Base-by-base conservation (phyloP, 35 echinoderm and acorn worm species). In the Strongylocentrotus purpuratus region DNA sequence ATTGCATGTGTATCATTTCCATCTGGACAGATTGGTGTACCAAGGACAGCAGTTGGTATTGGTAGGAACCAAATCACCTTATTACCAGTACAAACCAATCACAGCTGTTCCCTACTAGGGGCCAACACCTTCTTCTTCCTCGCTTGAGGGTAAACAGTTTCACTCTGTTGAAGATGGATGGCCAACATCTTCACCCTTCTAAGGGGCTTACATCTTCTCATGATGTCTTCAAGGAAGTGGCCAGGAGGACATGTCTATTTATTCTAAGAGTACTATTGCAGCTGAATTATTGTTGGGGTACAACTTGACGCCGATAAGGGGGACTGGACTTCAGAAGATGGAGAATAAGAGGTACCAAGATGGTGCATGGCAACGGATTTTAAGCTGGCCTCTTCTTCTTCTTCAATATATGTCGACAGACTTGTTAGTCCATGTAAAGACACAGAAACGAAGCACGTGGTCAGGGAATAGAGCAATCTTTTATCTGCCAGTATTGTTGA, bases 51-150 rank as follows among this genome's bases (percentile, higher is more conserved):
- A 89, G 32, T 46, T 89, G 45, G 12, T 89, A 33, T 45, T 89
- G 45, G 15, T 89, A 89, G 87, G 87, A 89, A 89, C 87, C 87
- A 89, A 89, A 31, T 89, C 87, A 46, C 87, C 87, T 2, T 89
- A 89, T 6, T 89, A 89, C 87, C 33, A 33, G 45, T 89, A 45
- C 87, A 89, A 89, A 46, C 87, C 87, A 89, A 46, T 45, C 15
- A 89, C 12, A 15, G 31, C 87, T 33, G 32, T 45, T 20, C 87
- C 87, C 87, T 89, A 89, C 25, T 89, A 46, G 45, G 65, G 65
- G 65, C 15, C n/a, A 31, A 78, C 20, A n/a, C 61, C 5, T 0
- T 70, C 61, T 25, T 28, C 61, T 25, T 59, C 17, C 0, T 14
- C 61, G 20, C 17, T 17, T 0, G 61, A 18, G 61, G 61, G 61